These are phyloP conservation scores for Anser cygnoides DNA, from an alignment of 2,113 vertebrate genomes.

Conservation along the genomic window DNA sequence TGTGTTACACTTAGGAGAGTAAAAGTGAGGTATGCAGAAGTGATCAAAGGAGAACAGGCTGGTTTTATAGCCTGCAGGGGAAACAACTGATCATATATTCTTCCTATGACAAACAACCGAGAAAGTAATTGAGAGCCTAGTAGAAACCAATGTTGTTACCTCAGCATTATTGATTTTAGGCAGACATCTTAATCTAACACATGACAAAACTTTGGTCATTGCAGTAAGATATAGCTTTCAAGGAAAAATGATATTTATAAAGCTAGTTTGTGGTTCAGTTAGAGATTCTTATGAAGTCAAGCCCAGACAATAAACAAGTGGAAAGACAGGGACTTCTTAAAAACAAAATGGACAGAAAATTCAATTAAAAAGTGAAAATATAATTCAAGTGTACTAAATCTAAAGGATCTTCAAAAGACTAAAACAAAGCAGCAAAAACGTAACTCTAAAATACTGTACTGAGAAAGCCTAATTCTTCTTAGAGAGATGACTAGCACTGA, in stretches of 20 bases:
- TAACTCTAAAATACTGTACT: neutral
- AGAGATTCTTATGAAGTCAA: constrained; percentile 51
- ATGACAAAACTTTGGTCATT: constrained; percentile 72
- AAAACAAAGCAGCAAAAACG: neutral
- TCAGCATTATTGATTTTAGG: constrained; percentile 75
- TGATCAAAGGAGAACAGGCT: constrained; percentile 69
- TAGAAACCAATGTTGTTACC: constrained; percentile 74
- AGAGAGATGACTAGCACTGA: neutral
- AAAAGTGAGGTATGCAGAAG: constrained; percentile 74
- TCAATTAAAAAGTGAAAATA: constrained; percentile 19
- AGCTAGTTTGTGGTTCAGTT: constrained; percentile 65
- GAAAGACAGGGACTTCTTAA: constrained; percentile 7
- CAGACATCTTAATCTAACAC: constrained; percentile 75
- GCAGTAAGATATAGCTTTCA: constrained; percentile 67
- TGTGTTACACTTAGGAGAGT: constrained; percentile 49
- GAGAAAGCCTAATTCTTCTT: neutral
- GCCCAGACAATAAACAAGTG: neutral
- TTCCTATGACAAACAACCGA: constrained; percentile 72
- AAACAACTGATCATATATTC: constrained; percentile 73
- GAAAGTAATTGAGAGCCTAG: constrained; percentile 72
- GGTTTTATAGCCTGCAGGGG: constrained; percentile 67
- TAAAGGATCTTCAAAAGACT: constrained; percentile 7
- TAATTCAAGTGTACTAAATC: neutral
- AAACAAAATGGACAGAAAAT: constrained; percentile 18
- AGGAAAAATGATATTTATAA: constrained; percentile 70